Base-by-base conservation (phyloP, 2,797 vertebrate genomes). In the Cottoperca gobio region DNA sequence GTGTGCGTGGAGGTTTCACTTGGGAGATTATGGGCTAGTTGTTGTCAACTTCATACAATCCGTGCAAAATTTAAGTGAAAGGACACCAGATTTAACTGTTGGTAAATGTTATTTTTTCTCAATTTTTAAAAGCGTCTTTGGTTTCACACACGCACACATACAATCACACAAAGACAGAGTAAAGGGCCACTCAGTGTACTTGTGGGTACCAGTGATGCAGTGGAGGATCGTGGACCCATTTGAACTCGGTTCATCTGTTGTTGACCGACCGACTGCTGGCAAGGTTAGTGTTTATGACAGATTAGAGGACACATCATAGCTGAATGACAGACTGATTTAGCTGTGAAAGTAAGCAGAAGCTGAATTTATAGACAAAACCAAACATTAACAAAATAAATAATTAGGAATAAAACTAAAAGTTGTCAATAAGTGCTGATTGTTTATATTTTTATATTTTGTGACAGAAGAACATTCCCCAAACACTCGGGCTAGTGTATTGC, bases 231-330 rank as follows among this genome's bases (percentile, higher is more conserved):
- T 65, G 43, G 79, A 76, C 76, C 61, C 71, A 37, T 45, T 17
- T 83, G 70, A 83, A 64, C 72, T 75, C 46, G 10, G 8, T 49
- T 45, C 77, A 63, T 76, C 79, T 76, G 77, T 49, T 72, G 46
- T 70, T 79, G 60, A 68, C 68, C 39, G 54, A 71, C 61, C 66
- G 61, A 35, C 72, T 63, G 67, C 70, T 69, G 68, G 49, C 71
- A 76, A 79, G 67, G 73, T 67, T 76, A 57, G 45, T 19, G 53
- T 73, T 59, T 64, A 76, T 86, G 78, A 73, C 52, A 64, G 59
- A 71, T 78, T 77, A 86, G 39, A 58, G 70, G 14, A 59, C 35
- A 65, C 48, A 85, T 75, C 66, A 73, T 59, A 77, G 35, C 48
- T 70, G 65, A 50, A 45, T 59, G 52, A 50, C 48, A 39, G 33